A percentile compares a stretch with the other conserved stretches of the same genome.
Evolutionary conservation across 1,140 invertebrate species (phyloP).

Genomic region (Trichonephila clavata): DNA sequence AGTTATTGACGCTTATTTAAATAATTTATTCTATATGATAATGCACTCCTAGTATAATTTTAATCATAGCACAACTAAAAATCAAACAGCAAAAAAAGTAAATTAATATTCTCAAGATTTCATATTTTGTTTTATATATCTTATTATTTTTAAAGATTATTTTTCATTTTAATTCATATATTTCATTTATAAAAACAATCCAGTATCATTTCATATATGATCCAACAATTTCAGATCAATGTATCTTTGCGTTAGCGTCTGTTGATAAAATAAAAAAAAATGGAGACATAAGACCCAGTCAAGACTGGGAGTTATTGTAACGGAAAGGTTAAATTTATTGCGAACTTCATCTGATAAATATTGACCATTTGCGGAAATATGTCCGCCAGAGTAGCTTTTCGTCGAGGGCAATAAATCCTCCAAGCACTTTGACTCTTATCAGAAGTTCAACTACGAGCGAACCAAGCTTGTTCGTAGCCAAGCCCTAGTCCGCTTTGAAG

Average conservation of each 20-base stretch:
- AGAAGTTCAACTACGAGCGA: not conserved
- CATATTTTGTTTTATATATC: no score
- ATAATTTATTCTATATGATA: no score
- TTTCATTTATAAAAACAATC: no score
- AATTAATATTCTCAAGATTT: no score
- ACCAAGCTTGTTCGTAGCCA: not conserved
- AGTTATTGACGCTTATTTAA: no score
- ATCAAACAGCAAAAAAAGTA: no score
- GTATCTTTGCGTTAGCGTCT: not conserved
- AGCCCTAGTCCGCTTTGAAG: not conserved
- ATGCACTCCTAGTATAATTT: no score
- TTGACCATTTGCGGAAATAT: conserved; percentile 57
- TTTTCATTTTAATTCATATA: no score
- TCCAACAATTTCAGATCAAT: no score
- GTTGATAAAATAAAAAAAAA: not conserved
- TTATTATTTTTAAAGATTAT: no score
- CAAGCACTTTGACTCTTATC: conserved; percentile 42
- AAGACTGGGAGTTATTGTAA: conserved; percentile 29
- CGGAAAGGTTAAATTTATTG: conserved; percentile 59
- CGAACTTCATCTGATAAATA: conserved; percentile 53
- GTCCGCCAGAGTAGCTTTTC: conserved; percentile 33
- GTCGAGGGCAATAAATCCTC: conserved; percentile 25
- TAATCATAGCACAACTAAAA: no score
- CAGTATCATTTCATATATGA: no score
- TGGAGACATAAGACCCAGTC: not conserved